Evolutionary conservation across 2,113 vertebrate species (phyloP).

Genomic region (Salvelinus namaycush): DNA sequence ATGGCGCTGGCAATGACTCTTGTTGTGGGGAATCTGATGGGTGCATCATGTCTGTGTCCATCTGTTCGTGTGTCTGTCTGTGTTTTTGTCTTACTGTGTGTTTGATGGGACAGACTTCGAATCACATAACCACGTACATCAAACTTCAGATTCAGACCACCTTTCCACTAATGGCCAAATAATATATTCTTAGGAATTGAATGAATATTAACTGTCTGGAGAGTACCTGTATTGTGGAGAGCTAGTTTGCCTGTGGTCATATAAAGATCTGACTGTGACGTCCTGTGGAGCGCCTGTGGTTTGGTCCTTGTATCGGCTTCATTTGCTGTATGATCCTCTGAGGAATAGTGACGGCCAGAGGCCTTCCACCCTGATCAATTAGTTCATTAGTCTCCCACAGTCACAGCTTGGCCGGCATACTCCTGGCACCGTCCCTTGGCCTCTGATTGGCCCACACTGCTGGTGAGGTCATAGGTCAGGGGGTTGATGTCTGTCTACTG

Average conservation of each 20-base stretch:
- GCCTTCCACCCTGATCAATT: conserved; percentile 54
- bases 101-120: too few relatives aligned
- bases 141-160: not conserved
- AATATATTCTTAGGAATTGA: not conserved
- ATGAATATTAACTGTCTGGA: not conserved
- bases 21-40: too few relatives aligned
- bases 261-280: not conserved
- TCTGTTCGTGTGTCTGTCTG: too few relatives aligned
- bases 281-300: not conserved
- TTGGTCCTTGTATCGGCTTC: conserved; percentile 14
- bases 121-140: too few relatives aligned
- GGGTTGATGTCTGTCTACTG: not conserved
- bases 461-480: conserved; percentile 27
- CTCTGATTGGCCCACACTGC: not conserved
- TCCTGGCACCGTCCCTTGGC: not conserved
- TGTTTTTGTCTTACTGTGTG: too few relatives aligned
- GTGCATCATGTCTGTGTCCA: too few relatives aligned
- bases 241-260: not conserved
- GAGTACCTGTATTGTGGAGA: not conserved
- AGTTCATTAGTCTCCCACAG: conserved; percentile 56
- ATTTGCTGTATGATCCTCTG: conserved; percentile 51
- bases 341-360: conserved; percentile 52
- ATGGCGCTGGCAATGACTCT: too few relatives aligned
- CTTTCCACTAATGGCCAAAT: not conserved
- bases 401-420: conserved; percentile 1